Conservation (phyloP, 2,113 vertebrate genomes). For the Dendrocopos noguchii region DNA sequence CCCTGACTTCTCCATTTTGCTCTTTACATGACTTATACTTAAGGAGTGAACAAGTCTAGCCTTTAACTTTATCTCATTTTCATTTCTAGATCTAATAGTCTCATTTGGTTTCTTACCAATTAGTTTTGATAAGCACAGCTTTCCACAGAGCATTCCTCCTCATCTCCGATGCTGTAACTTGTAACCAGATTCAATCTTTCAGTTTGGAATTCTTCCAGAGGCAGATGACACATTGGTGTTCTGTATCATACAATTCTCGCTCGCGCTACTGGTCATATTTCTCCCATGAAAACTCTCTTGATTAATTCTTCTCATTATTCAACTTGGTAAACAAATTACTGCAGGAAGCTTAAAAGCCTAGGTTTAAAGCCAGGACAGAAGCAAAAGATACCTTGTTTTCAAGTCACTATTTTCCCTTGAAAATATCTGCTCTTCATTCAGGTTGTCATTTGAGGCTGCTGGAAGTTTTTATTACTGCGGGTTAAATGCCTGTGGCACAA, state of each 20-base stretch:
- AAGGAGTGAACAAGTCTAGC: background rate
- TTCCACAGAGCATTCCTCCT: background rate
- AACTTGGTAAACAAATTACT: constrained; percentile 66
- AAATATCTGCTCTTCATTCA: constrained; percentile 45
- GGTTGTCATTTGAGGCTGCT: constrained; percentile 44
- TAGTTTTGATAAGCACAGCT: background rate
- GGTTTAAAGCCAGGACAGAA: constrained; percentile 44
- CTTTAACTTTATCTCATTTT: constrained; percentile 15
- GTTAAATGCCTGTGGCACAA: constrained; percentile 71
- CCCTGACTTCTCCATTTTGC: background rate
- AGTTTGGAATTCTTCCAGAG: constrained; percentile 37
- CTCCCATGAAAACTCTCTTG: constrained; percentile 27
- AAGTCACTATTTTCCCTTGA: constrained; percentile 56
- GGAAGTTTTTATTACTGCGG: constrained; percentile 64
- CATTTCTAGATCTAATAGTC: background rate
- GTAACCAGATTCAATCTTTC: background rate
- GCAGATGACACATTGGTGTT: constrained; percentile 17
- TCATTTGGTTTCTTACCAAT: background rate
- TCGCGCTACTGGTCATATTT: constrained; percentile 36
- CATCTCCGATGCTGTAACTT: background rate
- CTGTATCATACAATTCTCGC: background rate
- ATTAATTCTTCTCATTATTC: constrained; percentile 64
- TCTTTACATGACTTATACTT: background rate
- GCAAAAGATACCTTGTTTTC: constrained; percentile 32
- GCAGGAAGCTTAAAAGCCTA: constrained; percentile 43